Evolutionary conservation across 2,888 invertebrate genomes (phyloP).

Genomic region (Leucozona laternaria): DNA sequence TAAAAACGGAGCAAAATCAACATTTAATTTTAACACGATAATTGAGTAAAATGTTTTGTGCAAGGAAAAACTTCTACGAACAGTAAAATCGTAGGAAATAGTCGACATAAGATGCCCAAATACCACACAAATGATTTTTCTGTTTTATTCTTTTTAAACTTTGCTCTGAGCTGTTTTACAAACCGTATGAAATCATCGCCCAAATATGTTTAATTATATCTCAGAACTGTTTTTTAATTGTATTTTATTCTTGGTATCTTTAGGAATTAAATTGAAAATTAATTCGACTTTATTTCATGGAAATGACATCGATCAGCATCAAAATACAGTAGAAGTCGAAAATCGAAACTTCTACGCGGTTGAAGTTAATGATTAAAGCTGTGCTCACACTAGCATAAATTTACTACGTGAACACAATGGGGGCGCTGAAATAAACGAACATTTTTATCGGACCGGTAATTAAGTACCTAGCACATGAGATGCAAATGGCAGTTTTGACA

Average conservation of each 20-base stretch:
- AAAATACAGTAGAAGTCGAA: neutral
- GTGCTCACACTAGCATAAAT: neutral
- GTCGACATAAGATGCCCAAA: slow-evolving; percentile 61
- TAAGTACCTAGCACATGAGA: no score
- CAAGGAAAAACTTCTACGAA: slow-evolving; percentile 52
- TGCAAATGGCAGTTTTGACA: no score
- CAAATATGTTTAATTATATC: slow-evolving; percentile 41
- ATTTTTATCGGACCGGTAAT: no score
- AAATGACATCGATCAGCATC: neutral
- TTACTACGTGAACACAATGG: neutral
- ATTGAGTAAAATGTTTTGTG: slow-evolving; percentile 30
- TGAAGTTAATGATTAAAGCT: neutral
- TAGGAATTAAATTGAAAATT: neutral
- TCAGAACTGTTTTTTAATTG: slow-evolving; percentile 9
- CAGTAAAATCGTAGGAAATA: slow-evolving; percentile 20
- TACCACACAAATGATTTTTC: slow-evolving; percentile 66
- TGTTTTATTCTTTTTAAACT: slow-evolving; percentile 29
- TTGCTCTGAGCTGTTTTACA: slow-evolving; percentile 64
- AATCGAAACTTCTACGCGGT: neutral
- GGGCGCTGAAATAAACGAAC: no score
- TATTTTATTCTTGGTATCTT: neutral
- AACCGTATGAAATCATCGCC: slow-evolving; percentile 76
- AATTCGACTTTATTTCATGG: neutral
- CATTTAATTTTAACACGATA: slow-evolving; percentile 61
- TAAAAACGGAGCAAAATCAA: slow-evolving; percentile 48